Evolutionary conservation across 2,113 vertebrate species (phyloP), one percentile per base, ranked within the genome.

Genomic region (Sylvicapra grimmia): DNA sequence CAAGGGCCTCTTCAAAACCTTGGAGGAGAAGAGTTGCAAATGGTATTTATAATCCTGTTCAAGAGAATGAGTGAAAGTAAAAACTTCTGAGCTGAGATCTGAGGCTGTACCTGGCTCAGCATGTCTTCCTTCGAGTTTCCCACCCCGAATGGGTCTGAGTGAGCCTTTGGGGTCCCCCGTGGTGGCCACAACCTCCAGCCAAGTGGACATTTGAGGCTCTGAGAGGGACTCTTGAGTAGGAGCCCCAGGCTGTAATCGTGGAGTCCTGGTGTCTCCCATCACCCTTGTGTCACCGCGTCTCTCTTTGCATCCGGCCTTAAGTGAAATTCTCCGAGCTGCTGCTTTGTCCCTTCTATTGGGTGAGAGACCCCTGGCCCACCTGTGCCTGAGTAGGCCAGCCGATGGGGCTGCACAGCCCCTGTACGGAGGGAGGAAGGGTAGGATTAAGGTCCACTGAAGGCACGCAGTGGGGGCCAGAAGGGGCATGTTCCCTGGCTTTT

Each of bases 261-360:
- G 27, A 59, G 12, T 79, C 53, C 61, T 83, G 29, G 14, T 15
- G 31, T 91, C 68, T 91, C 11, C 5, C 6, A 2, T 21, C 1
- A 1, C 29, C 44, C 47, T 16, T 21, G 29, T 19, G 16, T 82
- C 79, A 51, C 16, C 0, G 0, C 1, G 1, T 31, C 19, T 10
- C 14, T 79, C 12, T 88, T 44, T 85, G 51, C 79, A 61, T 59
- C 40, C 0, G 2, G 59, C 6, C 18, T 79, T 12, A 29, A 25
- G 7, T 47, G 83, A 96, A 56, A n/a, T 40, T 79, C 29, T 68
- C 49, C 12, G 54, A 86, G 25, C 27, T 83, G 21, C 61, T 68
- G n/a, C 5, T 63, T 93, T 56, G 25, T 58, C n/a, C 29, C 61
- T 89, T 72, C 40, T 4, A 1, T 53, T 0, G 1, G 36, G 31